Evolutionary conservation across 2,888 invertebrate genomes (phyloP), one percentile per base, ranked within the genome.

Genomic region (Campaea margaritaria): DNA sequence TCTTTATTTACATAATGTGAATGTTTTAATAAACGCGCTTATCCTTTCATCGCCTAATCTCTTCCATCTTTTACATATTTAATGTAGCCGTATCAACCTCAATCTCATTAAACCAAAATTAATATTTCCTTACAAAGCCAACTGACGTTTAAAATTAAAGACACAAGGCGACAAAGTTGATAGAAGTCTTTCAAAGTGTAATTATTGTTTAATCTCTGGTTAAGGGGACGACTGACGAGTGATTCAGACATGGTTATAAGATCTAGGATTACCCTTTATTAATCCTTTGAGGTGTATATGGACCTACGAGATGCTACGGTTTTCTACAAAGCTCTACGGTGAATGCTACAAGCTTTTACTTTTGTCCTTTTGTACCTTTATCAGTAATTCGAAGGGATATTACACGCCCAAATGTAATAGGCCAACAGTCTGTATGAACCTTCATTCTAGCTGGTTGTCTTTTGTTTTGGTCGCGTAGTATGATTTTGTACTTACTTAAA

Each of bases 111-210:
- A 53, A 44, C 14, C 38, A 44, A 44, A 45, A 49, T 59, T 53
- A 58, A 59, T 49, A 54, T 54, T 59, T 59, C 53, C 53, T 53
- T 39, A 48, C 51, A 52, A 58, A 46, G 47, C 47, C 62, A 56
- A 60, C 59, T 59, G 69, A 53, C 67, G 51, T 66, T 62, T 56
- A 62, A 63, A 65, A 68, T 69, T 65, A 65, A 64, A 60, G 57
- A 54, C 61, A 55, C 58, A 43, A 60, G 4, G 59, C 31, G 45
- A 16, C 39, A 13, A 45, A 41, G 50, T 57, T 57, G 39, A 50
- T 45, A 44, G 36, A 58, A 52, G 14, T 41, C 49, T 31, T 31
- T 31, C 31, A 31, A 10, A 3, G 31, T 9, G 31, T 10, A 9
- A 31, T 31, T 31, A 31, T 31, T 31, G 8, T 31, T 31, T 31